These are phyloP conservation scores for Iphiclides podalirius DNA, from an alignment of 2,888 invertebrate genomes.

Conservation along the genomic window DNA sequence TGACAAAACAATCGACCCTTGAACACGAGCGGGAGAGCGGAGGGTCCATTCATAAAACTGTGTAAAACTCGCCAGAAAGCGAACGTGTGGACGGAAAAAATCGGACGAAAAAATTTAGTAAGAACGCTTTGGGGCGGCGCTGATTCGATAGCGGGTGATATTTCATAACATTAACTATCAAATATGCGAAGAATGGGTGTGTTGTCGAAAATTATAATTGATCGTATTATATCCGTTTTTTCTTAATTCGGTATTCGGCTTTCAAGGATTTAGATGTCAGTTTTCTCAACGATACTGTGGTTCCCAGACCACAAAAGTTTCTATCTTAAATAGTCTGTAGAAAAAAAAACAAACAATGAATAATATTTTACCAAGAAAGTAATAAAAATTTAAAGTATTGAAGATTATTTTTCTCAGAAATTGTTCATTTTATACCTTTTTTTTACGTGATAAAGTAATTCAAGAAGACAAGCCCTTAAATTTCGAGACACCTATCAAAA, in stretches of 20 bases:
- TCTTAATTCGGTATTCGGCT: constrained; percentile 18
- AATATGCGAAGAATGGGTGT: constrained; percentile 69
- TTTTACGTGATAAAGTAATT: too few relatives aligned
- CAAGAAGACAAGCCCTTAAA: constrained; percentile 20
- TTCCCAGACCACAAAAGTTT: too few relatives aligned
- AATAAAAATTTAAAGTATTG: too few relatives aligned
- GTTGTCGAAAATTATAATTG: constrained; percentile 61
- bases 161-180: constrained; percentile 76
- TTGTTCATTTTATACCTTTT: too few relatives aligned
- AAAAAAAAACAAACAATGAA: too few relatives aligned
- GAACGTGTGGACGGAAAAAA: constrained; percentile 46
- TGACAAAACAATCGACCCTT: constrained; percentile 77
- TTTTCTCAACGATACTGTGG: too few relatives aligned
- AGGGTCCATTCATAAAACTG: constrained; percentile 65
- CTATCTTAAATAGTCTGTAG: too few relatives aligned
- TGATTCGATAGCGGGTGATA: constrained; percentile 63
- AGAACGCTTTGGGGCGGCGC: constrained; percentile 40
- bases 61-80: constrained; percentile 68
- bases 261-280: too few relatives aligned
- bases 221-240: constrained; percentile 52
- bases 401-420: too few relatives aligned
- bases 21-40: constrained; percentile 69
- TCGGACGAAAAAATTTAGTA: constrained; percentile 46
- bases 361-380: too few relatives aligned
- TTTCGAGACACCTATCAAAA: constrained; percentile 54